Conservation (phyloP, 2,888 invertebrate genomes). For the Listrodromus nycthemerus region DNA sequence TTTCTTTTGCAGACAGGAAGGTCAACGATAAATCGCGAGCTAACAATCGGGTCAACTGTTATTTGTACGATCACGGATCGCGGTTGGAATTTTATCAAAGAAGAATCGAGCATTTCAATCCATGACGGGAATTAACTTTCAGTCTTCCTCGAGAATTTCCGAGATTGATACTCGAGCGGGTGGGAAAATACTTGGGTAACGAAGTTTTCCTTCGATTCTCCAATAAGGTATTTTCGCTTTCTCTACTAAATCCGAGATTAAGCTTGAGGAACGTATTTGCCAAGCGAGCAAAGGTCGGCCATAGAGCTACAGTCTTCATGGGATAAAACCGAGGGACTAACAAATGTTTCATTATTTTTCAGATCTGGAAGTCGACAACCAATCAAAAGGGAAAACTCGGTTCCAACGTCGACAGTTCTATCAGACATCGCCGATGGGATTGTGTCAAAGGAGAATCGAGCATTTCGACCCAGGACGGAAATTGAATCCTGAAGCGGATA, state of each 20-base stretch:
- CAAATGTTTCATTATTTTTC: no score
- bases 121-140: not conserved
- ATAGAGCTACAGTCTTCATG: no score
- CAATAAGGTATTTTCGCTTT: not conserved
- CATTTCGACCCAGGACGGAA: conserved; percentile 9
- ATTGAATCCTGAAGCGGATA: conserved; percentile 25
- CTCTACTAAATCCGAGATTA: not conserved
- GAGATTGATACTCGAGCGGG: conserved; percentile 1
- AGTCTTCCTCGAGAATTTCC: conserved; percentile 6
- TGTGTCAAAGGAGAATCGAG: conserved; percentile 16
- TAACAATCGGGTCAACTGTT: no score
- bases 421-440: not conserved
- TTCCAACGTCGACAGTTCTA: not conserved
- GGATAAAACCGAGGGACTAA: no score
- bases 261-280: not conserved
- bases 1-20: no score
- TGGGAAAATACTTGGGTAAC: conserved; percentile 24
- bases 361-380: no score
- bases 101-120: not conserved
- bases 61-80: not conserved
- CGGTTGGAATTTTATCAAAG: conserved; percentile 7
- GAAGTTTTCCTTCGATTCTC: not conserved
- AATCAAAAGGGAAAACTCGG: no score
- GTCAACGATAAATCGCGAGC: no score
- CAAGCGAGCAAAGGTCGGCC: not conserved